Base-by-base conservation (phyloP, 1,140 invertebrate species). In the Drosophila nasuta region DNA sequence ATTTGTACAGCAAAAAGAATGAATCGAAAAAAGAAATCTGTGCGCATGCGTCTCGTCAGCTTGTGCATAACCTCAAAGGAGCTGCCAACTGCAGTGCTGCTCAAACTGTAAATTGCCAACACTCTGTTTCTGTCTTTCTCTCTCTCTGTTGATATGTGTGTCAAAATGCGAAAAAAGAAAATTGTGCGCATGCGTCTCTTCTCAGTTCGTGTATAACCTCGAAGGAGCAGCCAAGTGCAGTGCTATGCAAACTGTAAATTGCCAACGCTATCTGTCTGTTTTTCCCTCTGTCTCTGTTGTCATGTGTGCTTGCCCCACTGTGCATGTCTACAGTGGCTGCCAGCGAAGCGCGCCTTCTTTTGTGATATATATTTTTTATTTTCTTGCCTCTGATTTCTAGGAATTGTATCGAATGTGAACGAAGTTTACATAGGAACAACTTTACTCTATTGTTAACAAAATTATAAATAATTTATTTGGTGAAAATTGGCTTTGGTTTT, bases 1-100 rank as follows among this genome's bases (percentile, higher is more conserved):
- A 63, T 70, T 57, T 75, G 85, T 89, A 77, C 67, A 86, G 79
- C 63, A 74, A 73, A 17, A 43, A 80, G 30, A 67, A 38, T 43
- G 17, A 65, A 62, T 43, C 8, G 35, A 38, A 63, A 63, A 41
- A 60, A 58, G 62, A 58, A 74, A 20, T 56, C 58, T 69, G 49
- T 48, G 73, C 73, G 69, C 77, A 78, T 83, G 79, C 60, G 68
- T 60, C 65, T 56, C 62, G 11, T 13, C 5, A 5, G 41, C n/a
- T 7, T 13, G 41, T 7, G 41, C 41, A 4, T 43, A 38, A 38
- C 35, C 41, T 13, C 41, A 13, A 43, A 43, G 5, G 11, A 11
- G 11, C 38, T 10, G 38, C 38, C 11, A 1, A 41, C 41, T 43
- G 41, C 4, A 15, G n/a, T 43, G 41, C 41, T 43, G 41, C 41